Percentiles rank a stretch among this genome's conserved stretches.
Conservation (phyloP, 2,113 vertebrate species). For the Echinops telfairi region DNA sequence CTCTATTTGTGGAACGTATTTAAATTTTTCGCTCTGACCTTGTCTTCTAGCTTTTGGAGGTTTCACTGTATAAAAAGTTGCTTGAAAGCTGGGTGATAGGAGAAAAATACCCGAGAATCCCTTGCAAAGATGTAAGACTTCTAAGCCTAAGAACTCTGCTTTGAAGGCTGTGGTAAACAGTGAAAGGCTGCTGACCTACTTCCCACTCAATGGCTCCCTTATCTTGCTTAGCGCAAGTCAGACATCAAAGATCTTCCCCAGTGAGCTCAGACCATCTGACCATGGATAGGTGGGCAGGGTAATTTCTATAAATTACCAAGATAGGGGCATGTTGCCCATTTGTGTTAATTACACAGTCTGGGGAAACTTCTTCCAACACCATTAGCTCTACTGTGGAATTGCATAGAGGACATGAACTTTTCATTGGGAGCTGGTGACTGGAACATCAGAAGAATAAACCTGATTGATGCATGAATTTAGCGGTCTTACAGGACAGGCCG, state of each 20-base stretch:
- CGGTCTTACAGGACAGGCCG: background rate
- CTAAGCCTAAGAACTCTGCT: conserved; percentile 63
- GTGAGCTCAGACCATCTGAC: conserved; percentile 6
- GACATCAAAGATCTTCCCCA: conserved; percentile 51
- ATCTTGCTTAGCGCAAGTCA: conserved; percentile 23
- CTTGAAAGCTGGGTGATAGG: conserved; percentile 26
- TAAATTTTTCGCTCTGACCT: background rate
- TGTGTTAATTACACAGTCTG: conserved; percentile 25
- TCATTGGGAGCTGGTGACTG: conserved; percentile 19
- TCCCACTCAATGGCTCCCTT: conserved; percentile 55
- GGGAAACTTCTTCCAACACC: background rate
- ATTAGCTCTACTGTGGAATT: background rate
- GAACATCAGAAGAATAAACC: conserved; percentile 18
- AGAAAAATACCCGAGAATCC: background rate
- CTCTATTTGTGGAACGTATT: background rate
- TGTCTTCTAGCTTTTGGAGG: background rate
- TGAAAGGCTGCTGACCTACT: conserved; percentile 62
- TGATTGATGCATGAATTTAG: background rate
- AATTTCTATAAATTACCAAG: conserved; percentile 11
- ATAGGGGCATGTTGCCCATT: background rate
- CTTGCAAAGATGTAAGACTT: conserved; percentile 61
- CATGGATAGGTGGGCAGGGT: background rate
- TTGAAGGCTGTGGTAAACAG: conserved; percentile 58
- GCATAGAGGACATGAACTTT: background rate
- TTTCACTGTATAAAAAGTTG: background rate